Percentiles rank a stretch among this genome's conserved stretches.
These are phyloP conservation scores for Tetheella fluctuosa DNA, from an alignment of 2,888 invertebrate species.

Conservation along the genomic window DNA sequence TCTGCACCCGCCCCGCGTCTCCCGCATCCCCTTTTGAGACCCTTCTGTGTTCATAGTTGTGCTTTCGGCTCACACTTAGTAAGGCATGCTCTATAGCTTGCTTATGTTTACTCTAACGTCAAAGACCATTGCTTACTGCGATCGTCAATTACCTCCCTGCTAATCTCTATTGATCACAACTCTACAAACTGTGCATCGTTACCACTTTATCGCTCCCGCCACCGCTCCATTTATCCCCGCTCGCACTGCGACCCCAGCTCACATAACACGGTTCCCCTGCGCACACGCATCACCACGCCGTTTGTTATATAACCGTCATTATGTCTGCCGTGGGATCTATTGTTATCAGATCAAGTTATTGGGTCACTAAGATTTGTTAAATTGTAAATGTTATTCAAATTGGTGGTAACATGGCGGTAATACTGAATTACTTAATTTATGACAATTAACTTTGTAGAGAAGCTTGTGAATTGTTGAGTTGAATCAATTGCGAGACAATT, in stretches of 20 bases:
- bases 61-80: too few relatives aligned
- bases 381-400: slow-evolving; percentile 1
- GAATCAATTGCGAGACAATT: not conserved
- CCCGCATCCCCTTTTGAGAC: too few relatives aligned
- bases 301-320: slow-evolving; percentile 40
- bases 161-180: too few relatives aligned
- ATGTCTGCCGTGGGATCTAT: slow-evolving; percentile 34
- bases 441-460: not conserved
- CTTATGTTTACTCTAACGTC: too few relatives aligned
- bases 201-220: not conserved
- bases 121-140: too few relatives aligned
- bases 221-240: not conserved
- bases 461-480: not conserved
- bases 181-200: too few relatives aligned
- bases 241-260: not conserved
- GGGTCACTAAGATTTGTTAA: slow-evolving; percentile 12
- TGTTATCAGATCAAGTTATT: slow-evolving; percentile 35
- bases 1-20: too few relatives aligned
- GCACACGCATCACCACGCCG: slow-evolving; percentile 37
- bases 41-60: too few relatives aligned
- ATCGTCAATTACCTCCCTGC: too few relatives aligned
- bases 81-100: too few relatives aligned
- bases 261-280: slow-evolving; percentile 6
- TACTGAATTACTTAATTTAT: not conserved
- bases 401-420: not conserved